phyloP scores from a whole-genome alignment of 2,888 invertebrate species.

The Ormyrus labotus region DNA sequence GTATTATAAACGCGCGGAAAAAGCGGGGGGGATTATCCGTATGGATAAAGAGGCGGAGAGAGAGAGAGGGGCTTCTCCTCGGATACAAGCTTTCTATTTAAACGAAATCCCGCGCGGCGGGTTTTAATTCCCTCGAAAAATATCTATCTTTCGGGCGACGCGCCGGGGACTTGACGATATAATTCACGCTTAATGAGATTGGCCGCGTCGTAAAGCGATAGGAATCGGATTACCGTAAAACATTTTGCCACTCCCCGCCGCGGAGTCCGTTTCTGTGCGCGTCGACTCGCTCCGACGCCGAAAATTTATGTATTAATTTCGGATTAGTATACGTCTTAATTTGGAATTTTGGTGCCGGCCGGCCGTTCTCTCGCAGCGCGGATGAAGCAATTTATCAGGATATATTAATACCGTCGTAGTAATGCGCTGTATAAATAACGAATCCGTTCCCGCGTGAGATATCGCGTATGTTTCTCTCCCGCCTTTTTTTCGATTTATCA shows the following conservation, averaged over 20 bases:
- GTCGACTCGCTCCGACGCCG: conserved; percentile 28
- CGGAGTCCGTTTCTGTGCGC: neutral
- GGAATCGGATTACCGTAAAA: conserved; percentile 53
- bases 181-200: conserved; percentile 52
- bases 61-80: too few species aligned
- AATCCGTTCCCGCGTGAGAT: too few species aligned
- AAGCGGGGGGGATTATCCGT: too few species aligned
- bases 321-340: conserved; percentile 49
- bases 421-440: conserved; percentile 16
- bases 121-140: too few species aligned
- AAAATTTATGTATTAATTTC: conserved; percentile 45
- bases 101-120: too few species aligned
- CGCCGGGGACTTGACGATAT: neutral
- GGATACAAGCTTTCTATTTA: too few species aligned
- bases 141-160: too few species aligned
- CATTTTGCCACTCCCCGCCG: conserved; percentile 42
- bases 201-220: conserved; percentile 31
- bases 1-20: too few species aligned
- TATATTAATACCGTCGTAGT: neutral
- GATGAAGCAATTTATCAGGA: conserved; percentile 17
- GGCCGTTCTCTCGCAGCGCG: neutral
- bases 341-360: conserved; percentile 17
- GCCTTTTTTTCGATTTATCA: too few species aligned
- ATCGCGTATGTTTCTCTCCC: too few species aligned
- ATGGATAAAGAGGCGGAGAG: too few species aligned